phyloP scores from a whole-genome alignment of 2,888 invertebrate genomes.

The Lottia scabra region DNA sequence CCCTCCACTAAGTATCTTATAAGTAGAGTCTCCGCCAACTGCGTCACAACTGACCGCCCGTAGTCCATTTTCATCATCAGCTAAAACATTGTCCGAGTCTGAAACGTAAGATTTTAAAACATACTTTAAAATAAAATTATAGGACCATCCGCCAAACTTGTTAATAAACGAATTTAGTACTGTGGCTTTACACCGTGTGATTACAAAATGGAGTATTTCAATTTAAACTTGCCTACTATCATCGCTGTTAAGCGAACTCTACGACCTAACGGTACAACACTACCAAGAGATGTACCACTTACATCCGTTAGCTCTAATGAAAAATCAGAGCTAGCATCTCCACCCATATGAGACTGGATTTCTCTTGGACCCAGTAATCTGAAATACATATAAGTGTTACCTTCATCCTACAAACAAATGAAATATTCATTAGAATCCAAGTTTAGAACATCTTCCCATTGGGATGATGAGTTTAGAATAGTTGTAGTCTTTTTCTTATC shows the following conservation, averaged over 20 bases:
- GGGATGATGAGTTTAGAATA: too few relatives aligned
- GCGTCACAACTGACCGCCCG: constrained; percentile 12
- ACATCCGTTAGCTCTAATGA: not conserved
- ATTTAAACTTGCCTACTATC: not conserved
- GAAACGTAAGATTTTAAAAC: not conserved
- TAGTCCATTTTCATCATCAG: not conserved
- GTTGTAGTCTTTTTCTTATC: too few relatives aligned
- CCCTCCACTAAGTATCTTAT: constrained; percentile 9
- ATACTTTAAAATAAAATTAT: too few relatives aligned
- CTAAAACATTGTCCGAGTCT: not conserved
- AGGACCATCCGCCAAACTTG: too few relatives aligned
- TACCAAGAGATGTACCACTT: not conserved
- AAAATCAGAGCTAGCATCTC: not conserved
- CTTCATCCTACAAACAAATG: too few relatives aligned
- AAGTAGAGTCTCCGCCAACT: not conserved
- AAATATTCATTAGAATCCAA: too few relatives aligned
- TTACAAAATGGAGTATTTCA: not conserved
- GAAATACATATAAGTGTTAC: too few relatives aligned
- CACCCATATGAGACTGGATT: not conserved
- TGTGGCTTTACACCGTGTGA: not conserved
- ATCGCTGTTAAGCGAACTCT: not conserved
- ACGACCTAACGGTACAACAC: not conserved
- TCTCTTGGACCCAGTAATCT: not conserved
- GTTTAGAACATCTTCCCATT: too few relatives aligned
- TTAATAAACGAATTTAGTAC: too few relatives aligned